Conservation (phyloP, 1,140 invertebrate species). For the Anastrepha obliqua region DNA sequence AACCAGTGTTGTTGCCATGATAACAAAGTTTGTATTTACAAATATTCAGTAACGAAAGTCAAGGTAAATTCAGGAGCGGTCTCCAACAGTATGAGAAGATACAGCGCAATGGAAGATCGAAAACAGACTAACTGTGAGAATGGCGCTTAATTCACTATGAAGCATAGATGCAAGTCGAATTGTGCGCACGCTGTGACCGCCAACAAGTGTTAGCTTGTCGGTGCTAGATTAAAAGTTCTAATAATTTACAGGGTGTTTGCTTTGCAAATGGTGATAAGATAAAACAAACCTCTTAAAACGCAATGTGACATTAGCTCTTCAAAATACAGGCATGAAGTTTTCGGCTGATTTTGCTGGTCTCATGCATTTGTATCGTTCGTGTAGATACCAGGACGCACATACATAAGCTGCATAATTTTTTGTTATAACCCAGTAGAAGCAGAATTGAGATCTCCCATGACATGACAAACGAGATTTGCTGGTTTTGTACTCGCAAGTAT, state of each 20-base stretch:
- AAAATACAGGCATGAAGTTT: not conserved
- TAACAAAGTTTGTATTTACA: not conserved
- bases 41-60: not conserved
- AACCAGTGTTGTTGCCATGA: constrained; percentile 54
- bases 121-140: constrained; percentile 1
- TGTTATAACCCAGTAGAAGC: too few species aligned
- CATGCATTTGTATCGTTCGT: not conserved
- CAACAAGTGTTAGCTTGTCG: not conserved
- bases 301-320: not conserved
- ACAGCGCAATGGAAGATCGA: not conserved
- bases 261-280: constrained; percentile 11
- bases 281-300: constrained; percentile 27
- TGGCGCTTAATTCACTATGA: not conserved
- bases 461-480: too few species aligned
- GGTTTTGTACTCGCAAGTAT: too few species aligned
- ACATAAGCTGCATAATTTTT: too few species aligned
- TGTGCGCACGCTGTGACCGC: not conserved
- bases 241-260: constrained; percentile 47
- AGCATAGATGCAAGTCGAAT: not conserved
- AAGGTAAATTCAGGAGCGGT: not conserved
- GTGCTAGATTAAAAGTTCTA: not conserved
- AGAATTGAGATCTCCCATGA: too few species aligned
- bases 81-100: not conserved
- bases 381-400: too few species aligned
- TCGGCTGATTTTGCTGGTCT: not conserved